phyloP scores from a whole-genome alignment of 2,888 invertebrate species.

The Heliconius hortense region DNA sequence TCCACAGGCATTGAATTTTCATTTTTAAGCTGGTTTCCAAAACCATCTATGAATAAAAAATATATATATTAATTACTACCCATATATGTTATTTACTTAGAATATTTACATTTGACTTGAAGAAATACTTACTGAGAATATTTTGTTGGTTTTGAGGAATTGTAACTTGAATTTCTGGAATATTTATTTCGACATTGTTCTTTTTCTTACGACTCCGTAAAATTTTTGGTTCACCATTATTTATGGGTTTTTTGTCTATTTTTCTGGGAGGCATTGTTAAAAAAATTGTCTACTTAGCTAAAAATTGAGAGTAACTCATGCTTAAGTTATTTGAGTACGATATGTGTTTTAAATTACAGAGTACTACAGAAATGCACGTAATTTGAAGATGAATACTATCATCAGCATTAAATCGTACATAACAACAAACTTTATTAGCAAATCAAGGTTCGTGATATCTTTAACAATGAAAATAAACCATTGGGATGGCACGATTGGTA shows the following conservation, averaged over 20 bases:
- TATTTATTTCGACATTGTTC: conserved; percentile 43
- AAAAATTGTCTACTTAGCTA: conserved; percentile 6
- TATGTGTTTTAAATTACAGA: background rate
- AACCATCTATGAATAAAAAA: background rate
- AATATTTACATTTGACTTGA: background rate
- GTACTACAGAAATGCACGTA: background rate
- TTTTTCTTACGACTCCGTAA: conserved; percentile 39
- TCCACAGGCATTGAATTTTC: conserved; percentile 29
- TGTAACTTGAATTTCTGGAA: conserved; percentile 49
- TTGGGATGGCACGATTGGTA: background rate
- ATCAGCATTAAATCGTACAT: background rate
- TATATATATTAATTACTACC: background rate
- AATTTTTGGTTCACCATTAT: conserved; percentile 33
- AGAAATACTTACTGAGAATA: conserved; percentile 1
- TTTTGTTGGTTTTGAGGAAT: conserved; percentile 10
- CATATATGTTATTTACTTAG: background rate
- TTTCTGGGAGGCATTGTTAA: conserved; percentile 51
- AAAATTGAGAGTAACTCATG: conserved; percentile 22
- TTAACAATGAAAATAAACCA: background rate
- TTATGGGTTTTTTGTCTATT: conserved; percentile 27
- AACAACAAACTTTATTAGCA: conserved; percentile 11
- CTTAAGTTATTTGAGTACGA: conserved; percentile 1
- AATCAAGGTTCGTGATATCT: background rate
- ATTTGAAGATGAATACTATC: background rate
- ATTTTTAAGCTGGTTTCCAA: conserved; percentile 9